phyloP scores from a whole-genome alignment of 2,113 vertebrate species.

The Pachycephala philippinensis region DNA sequence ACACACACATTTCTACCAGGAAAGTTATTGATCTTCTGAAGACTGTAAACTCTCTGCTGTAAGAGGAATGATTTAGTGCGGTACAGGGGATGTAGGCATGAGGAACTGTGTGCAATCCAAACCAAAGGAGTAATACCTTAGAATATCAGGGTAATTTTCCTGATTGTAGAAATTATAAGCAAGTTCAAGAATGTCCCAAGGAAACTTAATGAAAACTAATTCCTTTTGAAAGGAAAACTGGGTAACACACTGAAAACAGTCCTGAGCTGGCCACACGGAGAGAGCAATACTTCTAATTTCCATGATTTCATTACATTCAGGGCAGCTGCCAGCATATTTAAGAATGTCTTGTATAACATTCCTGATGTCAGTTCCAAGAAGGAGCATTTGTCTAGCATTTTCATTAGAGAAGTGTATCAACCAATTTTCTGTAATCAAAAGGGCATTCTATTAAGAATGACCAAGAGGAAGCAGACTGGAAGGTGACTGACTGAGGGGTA shows the following conservation, averaged over 20 bases:
- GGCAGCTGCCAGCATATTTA: conserved; percentile 61
- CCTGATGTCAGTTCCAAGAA: conserved; percentile 49
- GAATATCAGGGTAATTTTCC: neutral
- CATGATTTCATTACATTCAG: conserved; percentile 62
- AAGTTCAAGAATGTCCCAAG: neutral
- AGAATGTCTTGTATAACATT: conserved; percentile 60
- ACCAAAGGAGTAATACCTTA: neutral
- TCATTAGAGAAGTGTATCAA: conserved; percentile 27
- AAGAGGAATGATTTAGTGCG: neutral
- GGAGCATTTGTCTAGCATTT: conserved; percentile 41
- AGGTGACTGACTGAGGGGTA: neutral
- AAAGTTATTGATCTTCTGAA: neutral
- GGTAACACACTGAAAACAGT: neutral
- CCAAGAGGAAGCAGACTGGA: neutral
- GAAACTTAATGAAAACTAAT: neutral
- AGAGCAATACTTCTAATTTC: conserved; percentile 49
- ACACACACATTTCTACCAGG: neutral
- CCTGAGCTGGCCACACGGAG: conserved; percentile 49
- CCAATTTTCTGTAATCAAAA: conserved; percentile 30
- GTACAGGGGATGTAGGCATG: neutral
- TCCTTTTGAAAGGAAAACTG: neutral
- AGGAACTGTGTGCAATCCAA: neutral
- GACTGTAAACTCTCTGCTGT: neutral
- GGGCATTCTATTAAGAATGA: neutral
- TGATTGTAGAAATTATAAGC: neutral